A percentile compares a stretch with the other conserved stretches of the same genome.
Evolutionary conservation across 1,140 invertebrate genomes (phyloP).

Genomic region (Eulimnadia texana): DNA sequence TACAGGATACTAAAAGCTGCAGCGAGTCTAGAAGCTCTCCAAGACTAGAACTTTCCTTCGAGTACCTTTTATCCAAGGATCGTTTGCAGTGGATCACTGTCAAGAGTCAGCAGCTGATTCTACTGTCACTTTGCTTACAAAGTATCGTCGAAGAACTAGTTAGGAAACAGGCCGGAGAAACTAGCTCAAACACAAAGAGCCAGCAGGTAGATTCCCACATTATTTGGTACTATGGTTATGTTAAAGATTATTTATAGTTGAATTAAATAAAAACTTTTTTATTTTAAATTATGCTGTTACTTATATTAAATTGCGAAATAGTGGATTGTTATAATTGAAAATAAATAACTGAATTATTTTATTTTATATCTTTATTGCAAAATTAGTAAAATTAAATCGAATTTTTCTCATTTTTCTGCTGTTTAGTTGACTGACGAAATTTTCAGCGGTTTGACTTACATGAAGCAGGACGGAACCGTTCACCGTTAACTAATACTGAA

Average conservation of each 20-base stretch:
- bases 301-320: too few species aligned
- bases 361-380: too few species aligned
- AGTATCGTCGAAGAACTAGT: conserved; percentile 88
- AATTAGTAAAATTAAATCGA: too few species aligned
- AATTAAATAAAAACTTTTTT: too few species aligned
- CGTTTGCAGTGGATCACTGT: conserved; percentile 85
- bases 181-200: conserved; percentile 26
- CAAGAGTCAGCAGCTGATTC: conserved; percentile 73
- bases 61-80: conserved; percentile 87
- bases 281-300: too few species aligned
- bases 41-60: conserved; percentile 73
- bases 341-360: too few species aligned
- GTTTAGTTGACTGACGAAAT: conserved; percentile 19
- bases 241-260: too few species aligned
- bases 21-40: conserved; percentile 14
- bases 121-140: conserved; percentile 88
- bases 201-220: background rate
- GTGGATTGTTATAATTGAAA: too few species aligned
- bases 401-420: conserved; percentile 9
- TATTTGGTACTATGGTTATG: background rate
- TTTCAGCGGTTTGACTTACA: conserved; percentile 33
- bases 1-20: background rate
- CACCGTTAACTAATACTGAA: conserved; percentile 18
- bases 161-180: conserved; percentile 51
- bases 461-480: conserved; percentile 39